Base-by-base conservation (phyloP, 2,113 vertebrate genomes). In the Embiotoca jacksoni region DNA sequence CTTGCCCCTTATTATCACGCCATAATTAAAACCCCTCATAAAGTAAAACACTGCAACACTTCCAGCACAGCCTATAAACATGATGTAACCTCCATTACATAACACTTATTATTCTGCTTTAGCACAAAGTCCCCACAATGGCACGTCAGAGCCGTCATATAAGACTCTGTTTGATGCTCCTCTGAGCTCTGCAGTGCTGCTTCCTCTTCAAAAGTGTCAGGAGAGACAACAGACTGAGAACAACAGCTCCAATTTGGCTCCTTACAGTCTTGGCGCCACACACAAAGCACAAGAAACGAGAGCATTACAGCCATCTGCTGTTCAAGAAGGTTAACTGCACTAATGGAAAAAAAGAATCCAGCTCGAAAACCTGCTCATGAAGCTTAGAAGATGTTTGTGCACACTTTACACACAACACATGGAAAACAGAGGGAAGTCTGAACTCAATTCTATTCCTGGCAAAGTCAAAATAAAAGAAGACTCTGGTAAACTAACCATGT, bases 241-340 rank as follows among this genome's bases (percentile, higher is more conserved):
- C 54, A 49, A 1, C 36, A 80, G 72, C 66, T 81, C 71, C 62
- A 50, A 8, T 68, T 63, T 69, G 73, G 39, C 37, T 66, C 32
- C 69, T 58, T 31, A 32, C n/a, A 23, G 46, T 52, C 65, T 71
- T n/a, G 31, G 4, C 59, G 46, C 32, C 31, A 4, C 70, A 36
- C 41, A 16, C 50, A 3, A 49, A 64, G 56, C 53, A 56, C 31
- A 35, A 49, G 16, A 71, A 86, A 44, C 1, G 63, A 68, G 66
- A 78, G 41, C 55, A 39, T 70, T 79, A 70, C 64, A 53, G 89
- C 91, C 92, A 80, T 70, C 92, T 93, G 90, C 89, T 91, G 92
- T 81, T 82, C 75, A 88, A 82, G 3, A 33, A 7, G 8, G 23
- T 23, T 31, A 35, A 80, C 73, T 90, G 65, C 91, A 91, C 53